phyloP scores from a whole-genome alignment of 1,140 invertebrate species.

The Penaeus indicus region DNA sequence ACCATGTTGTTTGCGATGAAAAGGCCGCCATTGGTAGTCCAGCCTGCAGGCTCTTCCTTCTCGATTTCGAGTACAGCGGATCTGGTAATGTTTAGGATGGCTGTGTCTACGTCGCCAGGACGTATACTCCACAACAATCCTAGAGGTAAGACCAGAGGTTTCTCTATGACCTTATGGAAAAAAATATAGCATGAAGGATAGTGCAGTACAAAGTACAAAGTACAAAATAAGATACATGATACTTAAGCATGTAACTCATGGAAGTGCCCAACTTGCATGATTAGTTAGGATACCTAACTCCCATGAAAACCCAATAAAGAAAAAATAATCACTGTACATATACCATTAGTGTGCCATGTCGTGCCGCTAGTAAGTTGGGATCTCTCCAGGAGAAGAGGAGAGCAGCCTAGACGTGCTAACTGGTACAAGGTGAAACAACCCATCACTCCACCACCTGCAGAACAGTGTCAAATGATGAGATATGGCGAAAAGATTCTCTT shows the following conservation, averaged over 20 bases:
- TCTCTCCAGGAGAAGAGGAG: constrained; percentile 83
- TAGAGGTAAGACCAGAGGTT: constrained; percentile 60
- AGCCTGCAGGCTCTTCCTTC: constrained; percentile 84
- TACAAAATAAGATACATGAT: too few species aligned
- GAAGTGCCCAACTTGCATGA: background rate
- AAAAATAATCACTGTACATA: too few species aligned
- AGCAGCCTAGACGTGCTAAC: constrained; percentile 80
- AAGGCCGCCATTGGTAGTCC: constrained; percentile 88
- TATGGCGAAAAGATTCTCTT: too few species aligned
- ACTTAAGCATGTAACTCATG: too few species aligned
- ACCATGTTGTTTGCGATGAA: constrained; percentile 84
- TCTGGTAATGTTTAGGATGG: constrained; percentile 79
- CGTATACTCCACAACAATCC: constrained; percentile 86
- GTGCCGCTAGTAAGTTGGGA: constrained; percentile 79
- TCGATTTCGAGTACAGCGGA: constrained; percentile 78
- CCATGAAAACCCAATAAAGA: background rate
- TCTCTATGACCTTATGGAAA: background rate
- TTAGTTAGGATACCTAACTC: background rate
- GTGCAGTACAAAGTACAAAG: too few species aligned
- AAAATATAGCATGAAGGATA: background rate
- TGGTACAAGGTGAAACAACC: constrained; percentile 89
- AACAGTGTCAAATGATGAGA: too few species aligned
- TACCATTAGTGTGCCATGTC: constrained; percentile 81
- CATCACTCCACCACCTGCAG: constrained; percentile 82
- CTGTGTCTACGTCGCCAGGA: constrained; percentile 84